Base-by-base conservation (phyloP, 64 coral and sea anemone genomes). In the Anthopleura sola region DNA sequence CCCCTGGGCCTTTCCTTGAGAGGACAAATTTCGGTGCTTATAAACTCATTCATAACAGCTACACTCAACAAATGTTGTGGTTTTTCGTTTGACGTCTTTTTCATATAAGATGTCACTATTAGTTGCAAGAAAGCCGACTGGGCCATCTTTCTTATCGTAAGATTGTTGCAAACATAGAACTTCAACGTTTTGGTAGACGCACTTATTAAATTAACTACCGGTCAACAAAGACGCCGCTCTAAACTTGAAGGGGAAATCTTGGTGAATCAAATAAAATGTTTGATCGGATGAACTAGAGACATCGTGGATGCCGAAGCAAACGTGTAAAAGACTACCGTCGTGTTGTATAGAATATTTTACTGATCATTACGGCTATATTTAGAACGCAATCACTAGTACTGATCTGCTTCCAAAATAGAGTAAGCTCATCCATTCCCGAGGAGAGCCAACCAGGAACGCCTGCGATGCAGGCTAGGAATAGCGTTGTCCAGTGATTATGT, bases 201-300 rank as follows among this genome's bases (percentile, higher is more conserved):
- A 68, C 62, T 68, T 68, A 28, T 29, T 68, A 68, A 68, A 68
- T 68, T 68, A 68, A 68, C 7, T 23, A 68, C n/a, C 62, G 24
- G 26, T 68, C n/a, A 29, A 29, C 62, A 68, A 68, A 68, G 24
- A 68, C 62, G 62, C 62, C 62, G 62, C 62, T 68, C 24, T 29
- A 68, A 68, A 68, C 62, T 68, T 68, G 62, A 68, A 68, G 62
- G 12, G 62, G 26, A 68, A 68, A 68, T 68, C 26, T 68, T 26
- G 62, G 62, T 23, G 23, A 68, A 28, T 10, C n/a, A 68, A 68
- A 68, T 68, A 68, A 26, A 26, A 68, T 68, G 62, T 68, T 68
- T 68, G 24, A 68, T 68, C 62, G 62, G 23, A 68, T 68, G 62
- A 23, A 68, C 24, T 28, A 24, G n/a, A 68, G 62, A 68, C 62